phyloP scores from a whole-genome alignment of 2,113 vertebrate species.

The Calyptomena viridis region DNA sequence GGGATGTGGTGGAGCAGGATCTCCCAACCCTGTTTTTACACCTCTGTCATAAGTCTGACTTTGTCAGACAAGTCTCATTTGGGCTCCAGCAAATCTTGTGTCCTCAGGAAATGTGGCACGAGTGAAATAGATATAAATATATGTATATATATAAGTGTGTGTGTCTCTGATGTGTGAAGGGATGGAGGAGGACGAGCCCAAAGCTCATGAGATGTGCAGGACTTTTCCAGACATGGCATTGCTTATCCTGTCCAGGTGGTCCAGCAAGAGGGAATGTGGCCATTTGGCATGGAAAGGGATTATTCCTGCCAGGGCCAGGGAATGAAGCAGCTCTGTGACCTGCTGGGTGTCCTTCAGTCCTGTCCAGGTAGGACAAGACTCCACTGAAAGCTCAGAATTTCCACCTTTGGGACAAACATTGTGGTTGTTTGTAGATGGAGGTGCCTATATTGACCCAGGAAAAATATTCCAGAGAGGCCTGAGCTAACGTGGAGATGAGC shows the following conservation, averaged over 20 bases:
- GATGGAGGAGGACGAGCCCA: background rate
- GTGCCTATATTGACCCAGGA: rapidly evolving
- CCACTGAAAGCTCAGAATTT: background rate
- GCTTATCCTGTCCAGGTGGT: background rate
- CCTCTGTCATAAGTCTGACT: background rate
- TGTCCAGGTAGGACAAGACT: background rate
- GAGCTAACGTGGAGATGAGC: rapidly evolving
- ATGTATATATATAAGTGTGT: too few relatives aligned
- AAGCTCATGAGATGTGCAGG: background rate
- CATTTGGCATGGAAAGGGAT: background rate
- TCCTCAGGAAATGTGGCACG: background rate
- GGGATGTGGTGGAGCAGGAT: background rate
- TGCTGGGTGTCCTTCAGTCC: background rate
- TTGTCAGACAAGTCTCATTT: background rate
- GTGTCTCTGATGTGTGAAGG: too few relatives aligned
- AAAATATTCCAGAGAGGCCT: background rate
- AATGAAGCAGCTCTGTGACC: background rate
- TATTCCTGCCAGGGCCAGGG: background rate
- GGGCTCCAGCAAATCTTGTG: background rate
- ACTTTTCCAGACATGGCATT: background rate
- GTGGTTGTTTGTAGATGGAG: rapidly evolving
- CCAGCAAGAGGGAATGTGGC: background rate
- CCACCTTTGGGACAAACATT: rapidly evolving
- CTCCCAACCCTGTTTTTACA: background rate
- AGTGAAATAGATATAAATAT: background rate